Conservation (phyloP, 2,888 invertebrate genomes). For the Emmelina monodactyla region DNA sequence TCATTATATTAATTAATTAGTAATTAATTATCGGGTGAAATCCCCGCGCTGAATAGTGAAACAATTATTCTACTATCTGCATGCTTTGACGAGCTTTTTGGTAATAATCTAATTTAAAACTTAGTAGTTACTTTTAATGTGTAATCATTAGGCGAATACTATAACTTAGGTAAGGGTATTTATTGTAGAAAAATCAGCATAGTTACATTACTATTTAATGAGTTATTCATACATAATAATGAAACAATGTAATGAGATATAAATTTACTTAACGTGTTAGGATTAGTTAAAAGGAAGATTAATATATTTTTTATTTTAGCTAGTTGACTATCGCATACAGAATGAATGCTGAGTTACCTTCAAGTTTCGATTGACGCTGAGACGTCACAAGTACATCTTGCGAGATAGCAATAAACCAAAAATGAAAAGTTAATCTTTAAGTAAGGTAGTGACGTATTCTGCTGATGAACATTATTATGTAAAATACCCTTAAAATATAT, state of each 20-base stretch:
- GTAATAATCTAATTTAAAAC: constrained; percentile 64
- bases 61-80: constrained; percentile 61
- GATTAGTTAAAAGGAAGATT: constrained; percentile 54
- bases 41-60: constrained; percentile 58
- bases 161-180: constrained; percentile 61
- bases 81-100: constrained; percentile 68
- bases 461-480: constrained; percentile 61
- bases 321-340: constrained; percentile 59
- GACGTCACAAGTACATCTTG: constrained; percentile 36
- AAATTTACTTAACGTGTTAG: constrained; percentile 49
- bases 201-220: constrained; percentile 57
- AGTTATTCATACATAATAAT: constrained; percentile 60
- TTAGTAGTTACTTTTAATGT: constrained; percentile 62
- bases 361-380: constrained; percentile 25
- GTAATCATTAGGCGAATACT: constrained; percentile 59
- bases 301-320: constrained; percentile 67
- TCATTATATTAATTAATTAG: constrained; percentile 49
- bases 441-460: constrained; percentile 59
- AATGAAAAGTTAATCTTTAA: constrained; percentile 59
- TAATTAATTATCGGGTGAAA: constrained; percentile 43
- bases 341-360: constrained; percentile 45
- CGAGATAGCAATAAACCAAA: constrained; percentile 66
- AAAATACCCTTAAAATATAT: constrained; percentile 54
- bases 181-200: constrained; percentile 58
- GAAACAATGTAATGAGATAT: constrained; percentile 50